A percentile compares a stretch with the other conserved stretches of the same genome.
Conservation (phyloP, 2,113 vertebrate genomes). For the Hippotragus niger region DNA sequence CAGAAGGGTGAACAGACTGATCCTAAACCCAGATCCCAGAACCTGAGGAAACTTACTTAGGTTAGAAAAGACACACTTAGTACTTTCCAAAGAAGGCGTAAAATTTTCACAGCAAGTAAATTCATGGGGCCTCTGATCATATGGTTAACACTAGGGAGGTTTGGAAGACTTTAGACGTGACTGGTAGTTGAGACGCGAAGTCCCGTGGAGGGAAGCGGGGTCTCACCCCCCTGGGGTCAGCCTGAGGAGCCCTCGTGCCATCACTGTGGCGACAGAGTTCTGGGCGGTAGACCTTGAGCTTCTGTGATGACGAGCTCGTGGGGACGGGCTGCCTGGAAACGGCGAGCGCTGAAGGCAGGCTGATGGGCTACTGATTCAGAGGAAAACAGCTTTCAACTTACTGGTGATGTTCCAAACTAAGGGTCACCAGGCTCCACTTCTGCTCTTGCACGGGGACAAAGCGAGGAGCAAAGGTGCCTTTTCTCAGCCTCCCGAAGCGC, state of each 20-base stretch:
- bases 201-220: fast-evolving
- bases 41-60: fast-evolving
- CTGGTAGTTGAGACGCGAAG: neutral
- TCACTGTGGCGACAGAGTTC: fast-evolving
- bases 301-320: fast-evolving
- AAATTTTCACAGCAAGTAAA: neutral
- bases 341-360: neutral
- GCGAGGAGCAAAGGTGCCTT: neutral
- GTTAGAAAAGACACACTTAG: neutral
- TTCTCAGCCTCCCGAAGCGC: neutral
- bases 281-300: neutral
- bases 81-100: neutral
- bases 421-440: neutral
- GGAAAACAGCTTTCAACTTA: neutral
- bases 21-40: neutral
- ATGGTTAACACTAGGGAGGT: neutral
- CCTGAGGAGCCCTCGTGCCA: neutral
- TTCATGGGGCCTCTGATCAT: fast-evolving
- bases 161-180: neutral
- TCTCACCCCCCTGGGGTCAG: too few species aligned
- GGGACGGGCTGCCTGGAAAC: neutral
- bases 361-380: neutral
- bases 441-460: neutral
- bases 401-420: neutral
- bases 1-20: fast-evolving